Conservation (phyloP, 1,140 invertebrate genomes). For the Cotesia typhae region DNA sequence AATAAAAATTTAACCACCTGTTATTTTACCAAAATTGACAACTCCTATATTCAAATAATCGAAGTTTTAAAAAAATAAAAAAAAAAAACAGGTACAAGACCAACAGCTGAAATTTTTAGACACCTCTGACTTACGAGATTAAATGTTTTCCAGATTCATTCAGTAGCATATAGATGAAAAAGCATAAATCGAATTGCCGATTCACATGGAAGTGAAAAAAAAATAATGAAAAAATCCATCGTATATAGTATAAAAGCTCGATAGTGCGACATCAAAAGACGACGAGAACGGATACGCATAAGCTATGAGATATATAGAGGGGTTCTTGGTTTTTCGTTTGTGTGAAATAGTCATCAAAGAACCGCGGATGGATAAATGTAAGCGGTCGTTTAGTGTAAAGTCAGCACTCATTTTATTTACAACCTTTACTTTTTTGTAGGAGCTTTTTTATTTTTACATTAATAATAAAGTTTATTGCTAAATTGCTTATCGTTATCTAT, state of each 20-base stretch:
- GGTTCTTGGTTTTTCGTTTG: conserved; percentile 46
- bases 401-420: conserved; percentile 65
- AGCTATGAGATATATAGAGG: conserved; percentile 48
- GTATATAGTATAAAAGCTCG: conserved; percentile 39
- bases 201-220: not conserved
- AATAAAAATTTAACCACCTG: no score
- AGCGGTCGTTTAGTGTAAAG: conserved; percentile 63
- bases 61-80: no score
- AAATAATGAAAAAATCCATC: conserved; percentile 35
- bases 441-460: conserved; percentile 41
- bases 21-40: no score
- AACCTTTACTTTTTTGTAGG: conserved; percentile 50
- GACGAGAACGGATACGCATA: conserved; percentile 64
- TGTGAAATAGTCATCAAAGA: conserved; percentile 61
- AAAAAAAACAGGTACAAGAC: no score
- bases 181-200: no score
- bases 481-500: not conserved
- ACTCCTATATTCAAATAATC: no score
- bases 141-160: no score
- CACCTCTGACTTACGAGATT: no score
- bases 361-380: conserved; percentile 63
- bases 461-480: not conserved
- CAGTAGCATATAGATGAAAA: no score
- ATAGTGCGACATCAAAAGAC: conserved; percentile 60
- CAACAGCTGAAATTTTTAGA: no score